These are phyloP conservation scores for Craseonycteris thonglongyai DNA, from an alignment of 2,113 vertebrate genomes.

Conservation along the genomic window DNA sequence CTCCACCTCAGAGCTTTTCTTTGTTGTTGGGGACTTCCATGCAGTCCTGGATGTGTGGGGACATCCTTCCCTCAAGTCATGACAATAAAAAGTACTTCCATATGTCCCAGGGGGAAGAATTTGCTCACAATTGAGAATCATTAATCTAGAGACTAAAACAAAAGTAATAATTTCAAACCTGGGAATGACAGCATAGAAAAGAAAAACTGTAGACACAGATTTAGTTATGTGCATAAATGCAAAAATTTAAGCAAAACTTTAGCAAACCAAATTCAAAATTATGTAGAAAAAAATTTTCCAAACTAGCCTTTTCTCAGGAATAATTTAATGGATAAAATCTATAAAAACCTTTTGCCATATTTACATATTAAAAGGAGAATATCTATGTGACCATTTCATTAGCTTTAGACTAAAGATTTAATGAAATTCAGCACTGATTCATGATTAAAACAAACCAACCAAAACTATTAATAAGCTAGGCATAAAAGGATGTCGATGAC, in stretches of 20 bases:
- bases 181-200: not conserved
- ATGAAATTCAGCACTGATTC: not conserved
- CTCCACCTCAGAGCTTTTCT: not conserved
- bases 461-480: not conserved
- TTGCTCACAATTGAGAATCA: not conserved
- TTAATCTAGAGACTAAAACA: not conserved
- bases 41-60: not conserved
- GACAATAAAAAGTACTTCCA: not conserved
- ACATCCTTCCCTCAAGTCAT: not conserved
- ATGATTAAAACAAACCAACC: not conserved
- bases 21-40: not conserved
- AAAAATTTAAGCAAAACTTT: not conserved
- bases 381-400: not conserved
- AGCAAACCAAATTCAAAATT: not conserved
- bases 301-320: not conserved
- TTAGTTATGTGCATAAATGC: not conserved
- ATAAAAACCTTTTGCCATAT: not conserved
- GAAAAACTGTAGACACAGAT: not conserved
- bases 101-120: not conserved
- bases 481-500: not conserved
- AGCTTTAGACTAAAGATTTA: not conserved
- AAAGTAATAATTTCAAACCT: not conserved
- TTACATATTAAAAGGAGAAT: not conserved
- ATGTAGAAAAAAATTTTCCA: not conserved
- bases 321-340: not conserved